A percentile compares a stretch with the other conserved stretches of the same genome.
These are phyloP conservation scores for Thecophora atra DNA, from an alignment of 2,888 invertebrate genomes.

Conservation along the genomic window DNA sequence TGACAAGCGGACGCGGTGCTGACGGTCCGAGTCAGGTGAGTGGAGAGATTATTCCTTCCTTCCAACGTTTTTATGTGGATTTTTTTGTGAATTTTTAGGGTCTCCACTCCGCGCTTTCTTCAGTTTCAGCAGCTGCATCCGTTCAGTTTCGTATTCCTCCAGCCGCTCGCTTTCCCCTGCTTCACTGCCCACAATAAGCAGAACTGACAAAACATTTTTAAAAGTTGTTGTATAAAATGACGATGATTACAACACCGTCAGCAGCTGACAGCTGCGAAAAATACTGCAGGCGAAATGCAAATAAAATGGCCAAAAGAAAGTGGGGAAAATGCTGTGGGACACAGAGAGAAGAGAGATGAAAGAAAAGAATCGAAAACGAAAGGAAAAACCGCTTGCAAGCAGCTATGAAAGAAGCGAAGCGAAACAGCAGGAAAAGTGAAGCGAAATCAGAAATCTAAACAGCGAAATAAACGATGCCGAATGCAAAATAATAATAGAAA, in stretches of 20 bases:
- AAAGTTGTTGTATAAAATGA: slow-evolving; percentile 23
- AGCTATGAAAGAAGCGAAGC: background rate
- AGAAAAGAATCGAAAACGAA: background rate
- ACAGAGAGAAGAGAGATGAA: too few species aligned
- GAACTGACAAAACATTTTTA: slow-evolving; percentile 29
- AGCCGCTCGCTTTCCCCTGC: background rate
- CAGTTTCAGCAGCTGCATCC: background rate
- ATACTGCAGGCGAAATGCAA: slow-evolving; percentile 7
- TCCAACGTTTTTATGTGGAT: background rate
- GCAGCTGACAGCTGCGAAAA: slow-evolving; percentile 14
- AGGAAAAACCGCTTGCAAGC: background rate
- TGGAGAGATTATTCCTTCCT: background rate
- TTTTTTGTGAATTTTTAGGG: background rate
- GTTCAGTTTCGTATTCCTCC: background rate
- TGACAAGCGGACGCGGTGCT: too few species aligned
- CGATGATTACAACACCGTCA: slow-evolving; percentile 27
- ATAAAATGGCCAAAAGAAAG: slow-evolving; percentile 4
- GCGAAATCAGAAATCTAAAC: slow-evolving; percentile 7
- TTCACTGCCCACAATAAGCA: slow-evolving; percentile 7
- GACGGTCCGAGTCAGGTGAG: background rate
- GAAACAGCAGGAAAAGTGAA: background rate
- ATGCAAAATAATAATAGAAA: background rate
- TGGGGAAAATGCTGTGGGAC: background rate
- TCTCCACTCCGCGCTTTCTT: background rate
- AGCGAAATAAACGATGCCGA: slow-evolving; percentile 19